phyloP scores from a whole-genome alignment of 2,888 invertebrate species.

The Calameuta idolon region DNA sequence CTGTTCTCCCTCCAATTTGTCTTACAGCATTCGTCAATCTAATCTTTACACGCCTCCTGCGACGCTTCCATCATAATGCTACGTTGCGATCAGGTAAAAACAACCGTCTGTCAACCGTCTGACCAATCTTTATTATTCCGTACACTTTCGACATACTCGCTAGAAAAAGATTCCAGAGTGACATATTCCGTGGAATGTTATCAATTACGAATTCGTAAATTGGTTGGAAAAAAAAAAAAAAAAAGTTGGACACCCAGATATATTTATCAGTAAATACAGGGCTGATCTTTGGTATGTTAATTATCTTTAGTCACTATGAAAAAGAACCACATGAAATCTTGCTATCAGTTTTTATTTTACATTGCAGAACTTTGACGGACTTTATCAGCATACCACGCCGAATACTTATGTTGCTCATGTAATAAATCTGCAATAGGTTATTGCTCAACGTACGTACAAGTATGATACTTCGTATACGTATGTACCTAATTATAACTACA shows the following conservation, averaged over 20 bases:
- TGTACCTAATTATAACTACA: too few species aligned
- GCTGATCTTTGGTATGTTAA: background rate
- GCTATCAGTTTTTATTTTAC: background rate
- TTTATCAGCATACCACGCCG: background rate
- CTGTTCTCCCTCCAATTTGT: slow-evolving; percentile 26
- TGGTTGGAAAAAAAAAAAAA: background rate
- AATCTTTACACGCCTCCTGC: slow-evolving; percentile 22
- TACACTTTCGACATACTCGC: background rate
- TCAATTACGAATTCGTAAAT: background rate
- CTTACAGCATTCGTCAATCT: slow-evolving; percentile 31
- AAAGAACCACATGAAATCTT: background rate
- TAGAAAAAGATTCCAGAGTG: background rate
- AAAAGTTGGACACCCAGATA: background rate
- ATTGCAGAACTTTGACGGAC: background rate
- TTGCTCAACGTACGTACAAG: background rate
- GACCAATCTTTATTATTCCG: background rate
- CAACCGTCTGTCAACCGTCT: background rate
- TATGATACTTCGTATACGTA: too few species aligned
- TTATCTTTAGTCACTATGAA: background rate
- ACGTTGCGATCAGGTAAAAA: background rate
- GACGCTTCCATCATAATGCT: background rate
- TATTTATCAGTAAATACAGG: background rate
- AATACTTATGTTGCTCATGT: background rate
- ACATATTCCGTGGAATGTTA: background rate
- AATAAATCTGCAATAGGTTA: background rate